phyloP scores from a whole-genome alignment of 1,140 invertebrate genomes.

The Drosophila punjabiensis region DNA sequence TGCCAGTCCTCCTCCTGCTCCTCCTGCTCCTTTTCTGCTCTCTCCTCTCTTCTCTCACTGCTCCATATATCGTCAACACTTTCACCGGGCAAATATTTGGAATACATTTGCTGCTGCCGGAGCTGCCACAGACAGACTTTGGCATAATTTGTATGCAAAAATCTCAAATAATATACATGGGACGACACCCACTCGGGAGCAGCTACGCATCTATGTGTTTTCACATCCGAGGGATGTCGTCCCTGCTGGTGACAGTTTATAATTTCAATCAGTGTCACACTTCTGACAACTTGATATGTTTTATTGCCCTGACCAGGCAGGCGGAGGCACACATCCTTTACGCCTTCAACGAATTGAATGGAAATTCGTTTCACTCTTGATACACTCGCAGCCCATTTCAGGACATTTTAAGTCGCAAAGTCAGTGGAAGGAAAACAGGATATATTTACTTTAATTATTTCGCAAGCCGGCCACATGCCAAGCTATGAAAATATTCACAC shows the following conservation, averaged over 20 bases:
- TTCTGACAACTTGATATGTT: constrained; percentile 65
- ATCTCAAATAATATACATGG: constrained; percentile 67
- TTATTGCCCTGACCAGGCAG: constrained; percentile 45
- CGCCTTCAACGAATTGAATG: constrained; percentile 26
- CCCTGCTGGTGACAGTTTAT: constrained; percentile 62
- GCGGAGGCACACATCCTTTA: background rate
- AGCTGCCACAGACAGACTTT: constrained; percentile 41
- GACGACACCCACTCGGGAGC: constrained; percentile 32
- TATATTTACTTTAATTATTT: constrained; percentile 75
- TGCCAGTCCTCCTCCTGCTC: background rate
- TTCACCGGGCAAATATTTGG: constrained; percentile 73
- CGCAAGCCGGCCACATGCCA: constrained; percentile 19
- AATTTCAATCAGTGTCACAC: constrained; percentile 79
- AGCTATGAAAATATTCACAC: constrained; percentile 18
- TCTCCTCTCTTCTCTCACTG: background rate
- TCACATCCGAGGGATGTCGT: constrained; percentile 26
- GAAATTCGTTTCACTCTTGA: too few relatives aligned
- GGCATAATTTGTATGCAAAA: constrained; percentile 75
- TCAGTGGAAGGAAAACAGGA: constrained; percentile 21
- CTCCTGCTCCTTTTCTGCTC: background rate
- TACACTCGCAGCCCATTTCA: too few relatives aligned
- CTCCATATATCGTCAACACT: constrained; percentile 61
- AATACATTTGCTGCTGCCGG: constrained; percentile 55
- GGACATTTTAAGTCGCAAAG: constrained; percentile 15
- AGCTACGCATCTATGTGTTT: constrained; percentile 21